Evolutionary conservation across 2,797 vertebrate species (phyloP).

Genomic region (Sebastes taczanowskii): DNA sequence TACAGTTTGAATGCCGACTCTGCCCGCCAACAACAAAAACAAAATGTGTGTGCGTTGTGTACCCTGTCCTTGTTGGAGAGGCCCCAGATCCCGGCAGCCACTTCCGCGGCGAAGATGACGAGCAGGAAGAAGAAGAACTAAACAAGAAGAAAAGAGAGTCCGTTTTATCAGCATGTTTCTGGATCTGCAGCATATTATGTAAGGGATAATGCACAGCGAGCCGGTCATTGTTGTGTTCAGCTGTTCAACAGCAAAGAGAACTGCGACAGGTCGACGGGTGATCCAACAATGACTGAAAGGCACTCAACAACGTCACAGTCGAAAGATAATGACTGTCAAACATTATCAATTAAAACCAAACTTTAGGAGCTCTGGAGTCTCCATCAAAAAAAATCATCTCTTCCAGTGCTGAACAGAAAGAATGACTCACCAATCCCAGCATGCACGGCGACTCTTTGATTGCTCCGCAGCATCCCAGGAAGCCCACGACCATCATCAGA

Average conservation of each 20-base stretch:
- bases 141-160: neutral
- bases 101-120: slow-evolving; percentile 92
- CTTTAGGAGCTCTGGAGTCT: neutral
- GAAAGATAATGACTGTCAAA: too few species aligned
- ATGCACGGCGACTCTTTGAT: slow-evolving; percentile 94
- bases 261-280: neutral
- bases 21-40: neutral
- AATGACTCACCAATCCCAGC: slow-evolving; percentile 91
- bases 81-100: slow-evolving; percentile 95
- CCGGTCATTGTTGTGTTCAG: too few species aligned
- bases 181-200: neutral
- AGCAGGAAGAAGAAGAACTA: slow-evolving; percentile 96
- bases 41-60: neutral
- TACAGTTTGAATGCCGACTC: neutral
- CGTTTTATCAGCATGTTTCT: neutral
- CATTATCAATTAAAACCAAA: neutral
- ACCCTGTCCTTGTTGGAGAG: slow-evolving; percentile 90
- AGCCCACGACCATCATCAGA: slow-evolving; percentile 96
- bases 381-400: neutral
- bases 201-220: too few species aligned
- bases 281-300: neutral
- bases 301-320: neutral
- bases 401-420: rapidly evolving
- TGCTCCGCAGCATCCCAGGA: slow-evolving; percentile 96
- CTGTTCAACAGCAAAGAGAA: too few species aligned